Evolutionary conservation across 2,113 vertebrate genomes (phyloP).

Genomic region (Ranitomeya imitator): DNA sequence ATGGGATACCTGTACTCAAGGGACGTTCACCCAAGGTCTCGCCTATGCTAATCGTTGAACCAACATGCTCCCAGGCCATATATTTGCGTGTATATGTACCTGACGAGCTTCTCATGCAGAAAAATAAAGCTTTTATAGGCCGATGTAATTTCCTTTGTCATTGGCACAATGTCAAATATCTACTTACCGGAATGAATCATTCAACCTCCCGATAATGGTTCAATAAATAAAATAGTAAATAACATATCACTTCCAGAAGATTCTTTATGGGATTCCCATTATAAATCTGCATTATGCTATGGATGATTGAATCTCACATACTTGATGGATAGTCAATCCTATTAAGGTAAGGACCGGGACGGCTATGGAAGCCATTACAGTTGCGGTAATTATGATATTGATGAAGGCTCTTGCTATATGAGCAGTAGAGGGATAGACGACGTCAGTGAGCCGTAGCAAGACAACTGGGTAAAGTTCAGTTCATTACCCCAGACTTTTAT

Average conservation of each 20-base stretch:
- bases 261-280: not conserved
- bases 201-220: not conserved
- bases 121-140: not conserved
- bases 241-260: not conserved
- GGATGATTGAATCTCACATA: not conserved
- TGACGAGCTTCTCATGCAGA: not conserved
- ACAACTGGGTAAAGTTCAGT: not conserved
- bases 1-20: not conserved
- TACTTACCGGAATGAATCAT: slow-evolving; percentile 25
- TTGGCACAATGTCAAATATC: slow-evolving; percentile 8
- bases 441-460: not conserved
- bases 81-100: not conserved
- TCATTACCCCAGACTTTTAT: not conserved
- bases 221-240: slow-evolving; percentile 42
- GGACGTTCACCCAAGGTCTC: not conserved
- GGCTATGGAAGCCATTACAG: not conserved
- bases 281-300: not conserved
- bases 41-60: not conserved
- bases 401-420: not conserved
- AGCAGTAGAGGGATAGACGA: not conserved
- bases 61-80: not conserved
- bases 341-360: slow-evolving; percentile 9
- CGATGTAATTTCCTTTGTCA: not conserved
- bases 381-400: slow-evolving; percentile 30
- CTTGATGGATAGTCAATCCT: slow-evolving; percentile 21